These are phyloP conservation scores for Elysia crispata DNA, from an alignment of 2,888 invertebrate genomes.

Conservation along the genomic window DNA sequence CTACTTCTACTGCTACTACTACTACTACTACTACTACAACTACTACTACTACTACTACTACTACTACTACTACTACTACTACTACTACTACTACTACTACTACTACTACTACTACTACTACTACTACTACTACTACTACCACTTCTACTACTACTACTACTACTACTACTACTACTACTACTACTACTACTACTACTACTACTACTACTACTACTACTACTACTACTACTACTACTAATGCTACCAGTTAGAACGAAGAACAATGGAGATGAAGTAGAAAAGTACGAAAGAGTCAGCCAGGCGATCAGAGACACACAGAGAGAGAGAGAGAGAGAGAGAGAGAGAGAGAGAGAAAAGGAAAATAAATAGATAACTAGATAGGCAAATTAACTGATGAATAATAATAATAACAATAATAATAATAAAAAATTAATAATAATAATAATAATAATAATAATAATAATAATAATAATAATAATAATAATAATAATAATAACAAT, in stretches of 20 bases:
- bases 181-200: too few species aligned
- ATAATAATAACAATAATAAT: background rate
- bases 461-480: constrained; percentile 6
- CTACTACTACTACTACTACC: constrained; percentile 11
- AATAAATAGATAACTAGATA: too few species aligned
- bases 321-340: too few species aligned
- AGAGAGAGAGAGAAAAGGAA: too few species aligned
- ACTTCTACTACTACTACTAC: background rate
- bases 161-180: constrained; percentile 9
- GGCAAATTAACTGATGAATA: too few species aligned
- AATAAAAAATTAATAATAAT: background rate
- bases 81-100: background rate
- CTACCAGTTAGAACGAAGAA: too few species aligned
- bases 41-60: constrained; percentile 3
- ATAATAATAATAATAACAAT: background rate
- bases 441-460: constrained; percentile 17
- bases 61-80: constrained; percentile 17
- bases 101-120: background rate
- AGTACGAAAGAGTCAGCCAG: background rate
- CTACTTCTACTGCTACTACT: too few species aligned
- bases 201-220: too few species aligned
- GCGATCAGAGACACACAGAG: too few species aligned
- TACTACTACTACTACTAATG: too few species aligned
- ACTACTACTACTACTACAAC: too few species aligned
- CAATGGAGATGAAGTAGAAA: too few species aligned